Evolutionary conservation across 2,888 invertebrate species (phyloP), one percentile per base, ranked within the genome.

Genomic region (Epinotia nisella): DNA sequence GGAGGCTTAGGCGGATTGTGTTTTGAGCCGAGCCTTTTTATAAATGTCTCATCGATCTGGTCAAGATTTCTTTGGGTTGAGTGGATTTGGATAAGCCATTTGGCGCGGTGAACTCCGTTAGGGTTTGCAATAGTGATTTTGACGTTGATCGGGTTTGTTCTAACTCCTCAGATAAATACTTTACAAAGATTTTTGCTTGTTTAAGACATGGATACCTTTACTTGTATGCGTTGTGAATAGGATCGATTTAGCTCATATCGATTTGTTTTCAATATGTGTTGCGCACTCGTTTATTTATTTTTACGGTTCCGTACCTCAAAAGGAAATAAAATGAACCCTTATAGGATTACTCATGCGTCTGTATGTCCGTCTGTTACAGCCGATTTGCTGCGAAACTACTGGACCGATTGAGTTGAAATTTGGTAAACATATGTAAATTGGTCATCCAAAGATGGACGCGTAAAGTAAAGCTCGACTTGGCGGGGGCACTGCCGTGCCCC

Each of bases 1-100:
- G 61, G 72, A 62, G 67, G 72, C 72, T 72, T 72, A 72, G 72
- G 49, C 19, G 72, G 72, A 72, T 72, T 72, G 67, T 72, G 72
- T 72, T 72, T 72, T 67, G 67, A 68, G 72, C 67, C 56, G 61
- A 60, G 67, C 72, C 72, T 68, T 72, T 72, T 72, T 72, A 72
- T 72, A 72, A 72, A 39, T 68, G 72, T 72, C 72, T 56, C 66
- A 68, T 62, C 67, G 72, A 72, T 72, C 72, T 67, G 72, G 72
- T 72, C 72, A 72, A 72, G 72, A 72, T 72, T 72, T 66, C 66
- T 41, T 55, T 58, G 67, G 64, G 67, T 55, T 66, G 72, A 68
- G 72, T 68, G 72, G 72, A 72, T 72, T 68, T 72, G 67, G 71
- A 61, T 72, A 67, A 72, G 67, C 72, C 49, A 56, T 66, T 66